A percentile compares a stretch with the other conserved stretches of the same genome.
Evolutionary conservation across 2,113 vertebrate species (phyloP).

Genomic region (Phoxinus phoxinus): DNA sequence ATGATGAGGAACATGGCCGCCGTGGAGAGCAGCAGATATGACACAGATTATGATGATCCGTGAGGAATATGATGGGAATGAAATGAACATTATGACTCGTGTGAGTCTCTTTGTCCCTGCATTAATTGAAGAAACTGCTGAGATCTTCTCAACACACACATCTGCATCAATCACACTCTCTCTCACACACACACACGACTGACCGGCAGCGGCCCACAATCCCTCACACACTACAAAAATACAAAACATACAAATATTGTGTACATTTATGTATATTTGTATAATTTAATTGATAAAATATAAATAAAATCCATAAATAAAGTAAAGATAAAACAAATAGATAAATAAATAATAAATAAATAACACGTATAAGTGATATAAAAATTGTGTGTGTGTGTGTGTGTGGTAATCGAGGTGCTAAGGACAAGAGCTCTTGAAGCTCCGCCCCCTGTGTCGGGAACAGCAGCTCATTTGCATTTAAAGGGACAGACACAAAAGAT

Average conservation of each 20-base stretch:
- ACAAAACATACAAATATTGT: too few species aligned
- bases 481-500: too few species aligned
- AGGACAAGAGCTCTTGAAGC: too few species aligned
- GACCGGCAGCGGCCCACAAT: not conserved
- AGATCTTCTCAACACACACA: constrained; percentile 77
- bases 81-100: constrained; percentile 70
- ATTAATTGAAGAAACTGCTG: constrained; percentile 74
- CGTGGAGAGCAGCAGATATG: not conserved
- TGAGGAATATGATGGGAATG: constrained; percentile 62
- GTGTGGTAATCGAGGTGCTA: too few species aligned
- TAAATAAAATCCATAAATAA: too few species aligned
- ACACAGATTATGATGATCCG: constrained; percentile 19
- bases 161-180: constrained; percentile 65
- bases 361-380: too few species aligned
- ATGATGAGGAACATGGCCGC: constrained; percentile 8
- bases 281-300: not conserved
- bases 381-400: too few species aligned
- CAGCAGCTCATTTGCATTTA: too few species aligned
- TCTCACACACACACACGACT: too few species aligned
- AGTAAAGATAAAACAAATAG: too few species aligned
- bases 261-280: not conserved
- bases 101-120: constrained; percentile 52
- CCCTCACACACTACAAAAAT: not conserved
- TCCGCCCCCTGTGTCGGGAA: too few species aligned
- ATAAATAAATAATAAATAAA: too few species aligned